Conservation (phyloP, 2,888 invertebrate species). For the Melipona bicolor region DNA sequence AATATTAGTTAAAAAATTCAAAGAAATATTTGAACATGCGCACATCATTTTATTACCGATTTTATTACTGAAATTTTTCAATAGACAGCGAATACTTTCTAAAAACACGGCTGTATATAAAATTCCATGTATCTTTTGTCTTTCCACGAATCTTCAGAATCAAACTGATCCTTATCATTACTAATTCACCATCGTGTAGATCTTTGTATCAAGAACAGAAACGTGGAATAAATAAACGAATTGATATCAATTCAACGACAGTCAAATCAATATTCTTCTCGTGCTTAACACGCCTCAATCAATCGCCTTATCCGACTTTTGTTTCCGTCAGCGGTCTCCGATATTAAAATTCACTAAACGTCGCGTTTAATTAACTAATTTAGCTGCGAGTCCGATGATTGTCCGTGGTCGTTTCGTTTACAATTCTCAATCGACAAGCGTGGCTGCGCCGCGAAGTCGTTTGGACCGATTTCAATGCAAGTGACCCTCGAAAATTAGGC, state of each 20-base stretch:
- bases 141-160: neutral
- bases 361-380: neutral
- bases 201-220: no score
- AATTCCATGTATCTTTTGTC: neutral
- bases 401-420: neutral
- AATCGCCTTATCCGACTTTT: neutral
- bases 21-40: no score
- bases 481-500: slow-evolving; percentile 27
- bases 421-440: neutral
- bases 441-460: neutral
- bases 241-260: no score
- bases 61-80: no score
- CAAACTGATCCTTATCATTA: neutral
- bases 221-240: no score
- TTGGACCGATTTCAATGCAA: neutral
- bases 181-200: neutral
- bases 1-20: no score
- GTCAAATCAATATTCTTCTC: neutral
- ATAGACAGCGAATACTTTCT: no score
- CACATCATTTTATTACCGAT: no score
- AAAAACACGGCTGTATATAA: no score
- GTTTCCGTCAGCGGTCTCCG: neutral
- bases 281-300: neutral
- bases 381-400: neutral
- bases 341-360: neutral